Evolutionary conservation across 2,113 vertebrate species (phyloP).

Genomic region (Dipodomys merriami): DNA sequence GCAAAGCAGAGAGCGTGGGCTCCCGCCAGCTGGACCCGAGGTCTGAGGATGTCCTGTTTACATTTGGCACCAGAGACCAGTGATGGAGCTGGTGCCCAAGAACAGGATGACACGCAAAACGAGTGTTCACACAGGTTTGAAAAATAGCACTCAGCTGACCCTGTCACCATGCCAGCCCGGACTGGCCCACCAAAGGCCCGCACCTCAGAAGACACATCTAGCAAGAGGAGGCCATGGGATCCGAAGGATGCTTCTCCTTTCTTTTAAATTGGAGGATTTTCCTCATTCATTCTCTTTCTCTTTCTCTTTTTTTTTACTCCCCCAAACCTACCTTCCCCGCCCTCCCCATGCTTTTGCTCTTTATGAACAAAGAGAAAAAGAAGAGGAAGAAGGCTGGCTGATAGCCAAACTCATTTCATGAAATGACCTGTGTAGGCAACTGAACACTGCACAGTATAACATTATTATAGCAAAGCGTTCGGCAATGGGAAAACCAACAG

Average conservation of each 20-base stretch:
- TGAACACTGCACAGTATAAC: constrained; percentile 57
- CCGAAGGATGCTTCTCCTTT: too few species aligned
- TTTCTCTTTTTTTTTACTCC: not conserved
- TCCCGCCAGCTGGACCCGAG: constrained; percentile 86
- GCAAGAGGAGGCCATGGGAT: too few species aligned
- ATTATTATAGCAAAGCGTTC: constrained; percentile 51
- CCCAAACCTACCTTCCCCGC: rapidly evolving
- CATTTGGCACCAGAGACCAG: constrained; percentile 82
- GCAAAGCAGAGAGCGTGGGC: constrained; percentile 83
- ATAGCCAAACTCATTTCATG: constrained; percentile 70
- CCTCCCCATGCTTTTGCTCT: not conserved
- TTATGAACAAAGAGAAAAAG: constrained; percentile 73
- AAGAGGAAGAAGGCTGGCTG: constrained; percentile 67
- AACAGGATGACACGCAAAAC: constrained; percentile 84
- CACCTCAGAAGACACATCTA: not conserved
- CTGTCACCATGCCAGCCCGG: constrained; percentile 84
- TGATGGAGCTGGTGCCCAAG: constrained; percentile 83
- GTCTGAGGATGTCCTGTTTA: constrained; percentile 91
- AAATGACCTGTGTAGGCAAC: constrained; percentile 77
- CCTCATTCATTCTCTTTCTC: constrained; percentile 46
- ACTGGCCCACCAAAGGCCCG: constrained; percentile 81
- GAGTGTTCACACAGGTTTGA: constrained; percentile 87
- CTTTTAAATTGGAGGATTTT: constrained; percentile 61
- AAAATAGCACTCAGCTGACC: constrained; percentile 85
- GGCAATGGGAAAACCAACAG: constrained; percentile 67